These are phyloP conservation scores for Thalassoma bifasciatum DNA, from an alignment of 2,113 vertebrate species.

Conservation along the genomic window DNA sequence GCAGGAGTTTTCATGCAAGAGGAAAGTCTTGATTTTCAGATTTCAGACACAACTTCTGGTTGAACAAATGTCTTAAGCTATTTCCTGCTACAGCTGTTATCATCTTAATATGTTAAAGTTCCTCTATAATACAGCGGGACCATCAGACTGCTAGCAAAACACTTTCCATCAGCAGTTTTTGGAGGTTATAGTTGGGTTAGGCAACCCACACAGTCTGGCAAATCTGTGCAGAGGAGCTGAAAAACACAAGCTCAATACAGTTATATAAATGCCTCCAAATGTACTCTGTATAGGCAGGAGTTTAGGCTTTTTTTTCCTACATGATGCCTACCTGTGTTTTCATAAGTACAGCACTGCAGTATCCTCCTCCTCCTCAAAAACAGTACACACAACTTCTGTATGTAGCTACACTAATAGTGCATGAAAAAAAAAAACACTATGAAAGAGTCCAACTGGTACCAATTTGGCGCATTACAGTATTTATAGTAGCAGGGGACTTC, in stretches of 20 bases:
- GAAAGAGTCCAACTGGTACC: constrained; percentile 28
- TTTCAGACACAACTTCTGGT: background rate
- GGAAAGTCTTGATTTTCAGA: no score
- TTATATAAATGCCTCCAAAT: constrained; percentile 12
- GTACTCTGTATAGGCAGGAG: background rate
- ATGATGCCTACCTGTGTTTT: no score
- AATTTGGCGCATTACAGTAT: constrained; percentile 41
- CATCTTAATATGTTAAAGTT: background rate
- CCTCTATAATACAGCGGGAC: background rate
- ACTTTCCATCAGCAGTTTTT: constrained; percentile 20
- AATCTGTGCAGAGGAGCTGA: background rate
- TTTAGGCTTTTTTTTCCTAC: background rate
- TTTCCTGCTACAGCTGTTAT: background rate
- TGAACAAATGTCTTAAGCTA: background rate
- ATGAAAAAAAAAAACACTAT: constrained; percentile 13
- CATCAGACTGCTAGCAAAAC: constrained; percentile 11
- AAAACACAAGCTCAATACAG: background rate
- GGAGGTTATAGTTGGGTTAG: constrained; percentile 1
- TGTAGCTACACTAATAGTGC: background rate
- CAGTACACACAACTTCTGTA: background rate
- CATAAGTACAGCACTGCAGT: no score
- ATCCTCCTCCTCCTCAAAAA: no score
- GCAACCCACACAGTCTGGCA: constrained; percentile 10
- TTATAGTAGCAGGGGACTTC: constrained; percentile 42
- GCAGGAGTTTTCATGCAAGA: no score